Evolutionary conservation across 2,888 invertebrate species (phyloP).

Genomic region (Craniophora ligustri): DNA sequence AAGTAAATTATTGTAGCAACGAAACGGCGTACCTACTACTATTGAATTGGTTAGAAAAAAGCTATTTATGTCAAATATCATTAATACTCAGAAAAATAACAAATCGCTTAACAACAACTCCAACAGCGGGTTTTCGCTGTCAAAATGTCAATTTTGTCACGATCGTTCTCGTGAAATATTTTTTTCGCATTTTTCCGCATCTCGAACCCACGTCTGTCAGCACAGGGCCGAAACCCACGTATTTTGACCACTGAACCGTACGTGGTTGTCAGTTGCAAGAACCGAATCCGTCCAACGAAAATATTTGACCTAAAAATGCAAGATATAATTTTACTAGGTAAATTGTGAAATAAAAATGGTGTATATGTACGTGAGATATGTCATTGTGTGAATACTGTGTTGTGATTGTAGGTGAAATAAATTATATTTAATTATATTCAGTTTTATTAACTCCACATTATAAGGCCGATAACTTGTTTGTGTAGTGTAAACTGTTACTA

Average conservation of each 20-base stretch:
- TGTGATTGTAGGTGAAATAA: no score
- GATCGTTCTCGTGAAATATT: slow-evolving; percentile 27
- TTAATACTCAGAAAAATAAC: no score
- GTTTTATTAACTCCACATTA: no score
- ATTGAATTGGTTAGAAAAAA: no score
- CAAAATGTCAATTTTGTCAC: slow-evolving; percentile 35
- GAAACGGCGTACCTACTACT: no score
- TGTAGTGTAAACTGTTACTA: no score
- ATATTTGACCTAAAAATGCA: slow-evolving; percentile 19
- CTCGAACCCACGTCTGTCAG: slow-evolving; percentile 52
- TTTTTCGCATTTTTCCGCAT: slow-evolving; percentile 38
- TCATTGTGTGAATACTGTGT: no score
- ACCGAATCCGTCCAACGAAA: slow-evolving; percentile 45
- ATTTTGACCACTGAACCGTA: slow-evolving; percentile 64
- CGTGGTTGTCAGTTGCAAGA: slow-evolving; percentile 60
- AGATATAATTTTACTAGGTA: slow-evolving; percentile 1
- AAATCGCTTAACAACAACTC: slow-evolving; percentile 6
- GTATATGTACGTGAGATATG: no score
- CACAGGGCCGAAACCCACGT: slow-evolving; percentile 61
- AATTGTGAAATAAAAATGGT: neutral
- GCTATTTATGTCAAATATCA: no score
- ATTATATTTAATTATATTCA: no score
- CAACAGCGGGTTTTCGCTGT: slow-evolving; percentile 17
- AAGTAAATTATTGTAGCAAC: no score
- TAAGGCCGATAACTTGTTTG: no score